Conservation (phyloP, 2,113 vertebrate species). For the Peromyscus polionotus region DNA sequence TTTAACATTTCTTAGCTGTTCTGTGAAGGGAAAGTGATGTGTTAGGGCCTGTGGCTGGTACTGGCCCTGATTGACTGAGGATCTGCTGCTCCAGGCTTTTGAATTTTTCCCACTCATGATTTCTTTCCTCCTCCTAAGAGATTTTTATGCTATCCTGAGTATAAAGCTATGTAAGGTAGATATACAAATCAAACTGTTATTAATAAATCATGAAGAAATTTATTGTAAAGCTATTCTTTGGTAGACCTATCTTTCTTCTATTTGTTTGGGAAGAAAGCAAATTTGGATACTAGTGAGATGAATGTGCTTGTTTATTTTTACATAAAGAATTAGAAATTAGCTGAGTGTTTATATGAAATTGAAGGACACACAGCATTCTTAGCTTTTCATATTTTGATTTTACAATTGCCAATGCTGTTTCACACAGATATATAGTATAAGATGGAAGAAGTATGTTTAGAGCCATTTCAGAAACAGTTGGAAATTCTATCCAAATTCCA, state of each 20-base stretch:
- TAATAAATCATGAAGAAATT: background rate
- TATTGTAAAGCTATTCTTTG: conserved; percentile 7
- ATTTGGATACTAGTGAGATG: background rate
- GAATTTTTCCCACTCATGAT: background rate
- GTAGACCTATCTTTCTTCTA: background rate
- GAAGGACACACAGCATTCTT: background rate
- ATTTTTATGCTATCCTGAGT: background rate
- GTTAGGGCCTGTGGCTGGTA: background rate
- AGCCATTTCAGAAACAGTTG: background rate
- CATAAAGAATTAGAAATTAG: background rate
- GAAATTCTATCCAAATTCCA: background rate
- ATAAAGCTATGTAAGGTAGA: background rate
- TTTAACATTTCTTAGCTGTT: conserved; percentile 42
- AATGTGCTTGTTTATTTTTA: background rate
- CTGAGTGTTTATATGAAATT: background rate
- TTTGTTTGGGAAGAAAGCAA: background rate
- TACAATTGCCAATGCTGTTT: background rate
- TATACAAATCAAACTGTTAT: background rate
- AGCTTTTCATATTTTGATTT: background rate
- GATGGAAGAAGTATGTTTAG: background rate
- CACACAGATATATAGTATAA: background rate
- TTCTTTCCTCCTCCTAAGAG: background rate
- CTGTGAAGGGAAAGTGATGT: conserved; percentile 4
- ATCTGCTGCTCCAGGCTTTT: background rate
- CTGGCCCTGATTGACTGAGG: background rate